Evolutionary conservation across 2,888 invertebrate genomes (phyloP), one percentile per base, ranked within the genome.

Genomic region (Amphipoea oculea): DNA sequence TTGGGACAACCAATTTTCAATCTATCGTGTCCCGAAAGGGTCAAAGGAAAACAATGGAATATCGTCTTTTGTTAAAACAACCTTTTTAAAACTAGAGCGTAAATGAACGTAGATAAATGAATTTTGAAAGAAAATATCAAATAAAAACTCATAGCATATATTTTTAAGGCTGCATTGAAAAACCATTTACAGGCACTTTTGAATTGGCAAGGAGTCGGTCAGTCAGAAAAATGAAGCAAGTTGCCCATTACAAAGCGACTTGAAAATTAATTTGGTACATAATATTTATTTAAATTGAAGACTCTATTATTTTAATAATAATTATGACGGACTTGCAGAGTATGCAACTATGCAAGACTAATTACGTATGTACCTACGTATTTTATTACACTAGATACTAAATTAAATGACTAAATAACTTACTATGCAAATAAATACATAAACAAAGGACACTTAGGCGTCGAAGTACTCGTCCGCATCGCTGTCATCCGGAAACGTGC

Each of bases 41-140:
- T n/a, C 62, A 11, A 48, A 67, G 7, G 4, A 76, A 63, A 82
- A 81, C 62, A 81, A 71, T 67, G 14, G 45, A 62, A 29, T 14
- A n/a, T 20, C 54, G 60, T 67, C 67, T 82, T 76, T 76, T 29
- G 40, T 23, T 40, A 63, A 40, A 17, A 73, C 3, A 73, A 81
- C 45, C 23, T 81, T 81, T 73, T 60, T 42, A 60, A 70, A 66
- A 17, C 4, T 23, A 23, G 51, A 29, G 12, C 4, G 2, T 3
- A 9, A 57, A 66, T 70, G 23, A 29, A 29, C 0, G 23, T 63
- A 0, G 9, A 54, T 23, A 40, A 36, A 20, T 11, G 14, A 14
- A 20, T 63, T 54, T 29, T 42, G n/a, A 40, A 42, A 6, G 51
- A 66, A 57, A 76, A 65, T 51, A 40, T 65, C 1, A 65, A 65